Percentiles rank a stretch among this genome's conserved stretches.
Evolutionary conservation across 1,140 invertebrate species (phyloP).

Genomic region (Zeugodacus cucurbitae): DNA sequence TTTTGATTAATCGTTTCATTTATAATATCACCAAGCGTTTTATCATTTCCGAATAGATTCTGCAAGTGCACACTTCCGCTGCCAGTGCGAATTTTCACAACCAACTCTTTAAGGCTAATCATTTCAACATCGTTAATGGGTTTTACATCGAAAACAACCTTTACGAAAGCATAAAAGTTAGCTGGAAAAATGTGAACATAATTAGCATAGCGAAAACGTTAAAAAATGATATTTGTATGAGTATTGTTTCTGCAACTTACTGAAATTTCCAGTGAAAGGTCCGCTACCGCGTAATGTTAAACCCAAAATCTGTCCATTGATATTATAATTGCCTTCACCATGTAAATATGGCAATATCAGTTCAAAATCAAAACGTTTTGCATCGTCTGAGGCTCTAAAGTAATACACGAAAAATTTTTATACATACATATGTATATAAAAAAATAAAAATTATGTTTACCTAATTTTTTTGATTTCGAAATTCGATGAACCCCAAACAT

Average conservation of each 20-base stretch:
- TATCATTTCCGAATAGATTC: conserved; percentile 75
- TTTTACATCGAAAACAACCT: conserved; percentile 67
- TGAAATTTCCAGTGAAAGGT: conserved; percentile 72
- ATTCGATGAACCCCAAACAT: conserved; percentile 72
- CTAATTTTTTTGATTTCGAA: conserved; percentile 70
- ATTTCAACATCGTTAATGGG: conserved; percentile 68
- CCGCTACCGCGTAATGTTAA: conserved; percentile 73
- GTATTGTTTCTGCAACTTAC: conserved; percentile 62
- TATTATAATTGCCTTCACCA: conserved; percentile 71
- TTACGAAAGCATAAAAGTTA: conserved; percentile 68
- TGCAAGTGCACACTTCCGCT: conserved; percentile 70
- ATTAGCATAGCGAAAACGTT: neutral
- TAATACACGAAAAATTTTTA: conserved; percentile 30
- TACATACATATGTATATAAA: neutral
- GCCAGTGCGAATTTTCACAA: conserved; percentile 70
- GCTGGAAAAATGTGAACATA: conserved; percentile 60
- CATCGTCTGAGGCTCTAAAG: conserved; percentile 68
- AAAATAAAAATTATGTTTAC: conserved; percentile 63
- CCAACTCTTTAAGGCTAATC: conserved; percentile 68
- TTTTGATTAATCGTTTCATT: conserved; percentile 74
- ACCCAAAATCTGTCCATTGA: conserved; percentile 72
- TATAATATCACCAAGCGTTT: conserved; percentile 69
- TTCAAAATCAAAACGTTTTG: conserved; percentile 67
- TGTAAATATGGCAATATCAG: conserved; percentile 70
- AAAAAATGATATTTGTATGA: neutral